phyloP scores from a whole-genome alignment of 2,113 vertebrate species.

The Euleptes europaea region DNA sequence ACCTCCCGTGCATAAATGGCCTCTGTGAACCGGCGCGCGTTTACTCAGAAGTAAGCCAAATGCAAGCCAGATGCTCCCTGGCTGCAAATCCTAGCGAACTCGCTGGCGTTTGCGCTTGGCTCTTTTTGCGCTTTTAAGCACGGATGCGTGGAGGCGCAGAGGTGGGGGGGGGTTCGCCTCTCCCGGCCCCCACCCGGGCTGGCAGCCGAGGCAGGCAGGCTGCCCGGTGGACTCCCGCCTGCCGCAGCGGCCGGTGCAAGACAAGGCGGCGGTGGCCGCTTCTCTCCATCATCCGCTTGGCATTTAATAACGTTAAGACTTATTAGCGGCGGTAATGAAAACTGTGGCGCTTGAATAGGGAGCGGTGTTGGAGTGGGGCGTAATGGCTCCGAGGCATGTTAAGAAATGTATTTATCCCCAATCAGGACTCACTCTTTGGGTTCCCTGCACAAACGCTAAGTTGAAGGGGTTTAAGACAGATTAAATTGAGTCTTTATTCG shows the following conservation, averaged over 20 bases:
- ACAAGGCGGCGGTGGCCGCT: slow-evolving; percentile 77
- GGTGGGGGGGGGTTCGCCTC: slow-evolving; percentile 77
- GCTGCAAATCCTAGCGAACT: no score
- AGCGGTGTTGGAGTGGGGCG: slow-evolving; percentile 90
- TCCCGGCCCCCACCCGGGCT: slow-evolving; percentile 9
- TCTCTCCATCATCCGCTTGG: slow-evolving; percentile 88
- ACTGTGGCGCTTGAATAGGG: slow-evolving; percentile 88
- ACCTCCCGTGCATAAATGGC: no score
- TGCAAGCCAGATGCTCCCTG: no score
- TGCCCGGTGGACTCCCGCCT: no score
- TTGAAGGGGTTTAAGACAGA: slow-evolving; percentile 97
- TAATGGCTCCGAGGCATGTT: slow-evolving; percentile 94
- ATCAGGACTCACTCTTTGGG: slow-evolving; percentile 92
- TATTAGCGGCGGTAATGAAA: slow-evolving; percentile 96
- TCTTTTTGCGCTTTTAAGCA: no score
- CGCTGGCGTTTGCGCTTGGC: no score
- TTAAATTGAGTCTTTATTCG: slow-evolving; percentile 99
- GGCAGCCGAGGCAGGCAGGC: no score
- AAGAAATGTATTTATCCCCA: slow-evolving; percentile 97
- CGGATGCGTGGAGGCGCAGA: slow-evolving; percentile 20
- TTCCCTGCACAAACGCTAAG: slow-evolving; percentile 92
- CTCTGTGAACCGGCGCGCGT: no score
- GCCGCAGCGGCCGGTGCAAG: no score
- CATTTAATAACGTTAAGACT: slow-evolving; percentile 98
- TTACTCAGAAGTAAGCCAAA: no score